Base-by-base conservation (phyloP, 2,113 vertebrate genomes). In the Oryzias woworae region DNA sequence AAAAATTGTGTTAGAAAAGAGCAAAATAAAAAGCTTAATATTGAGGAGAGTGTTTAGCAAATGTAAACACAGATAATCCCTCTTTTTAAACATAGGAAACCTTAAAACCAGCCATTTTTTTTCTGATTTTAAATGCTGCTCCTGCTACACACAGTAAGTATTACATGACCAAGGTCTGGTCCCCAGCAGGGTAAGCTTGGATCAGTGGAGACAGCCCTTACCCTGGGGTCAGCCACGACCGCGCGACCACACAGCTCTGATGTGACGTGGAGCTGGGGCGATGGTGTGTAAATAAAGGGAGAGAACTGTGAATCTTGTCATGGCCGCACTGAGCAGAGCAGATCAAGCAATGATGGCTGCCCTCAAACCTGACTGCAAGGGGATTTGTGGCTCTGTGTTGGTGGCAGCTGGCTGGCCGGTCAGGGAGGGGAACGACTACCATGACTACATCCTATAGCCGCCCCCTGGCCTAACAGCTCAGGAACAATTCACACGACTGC, bases 271-370 rank as follows among this genome's bases (percentile, higher is more conserved):
- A 95, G 88, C 91, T 90, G 93, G 94, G 93, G 94, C 80, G 95
- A 96, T 95, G 95, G 94, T 70, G 94, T 96, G 95, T 95, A 95
- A 98, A 96, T 92, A 96, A 96, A 94, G 90, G 87, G 85, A 91
- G 92, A 80, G 91, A 93, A 95, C 94, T 93, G 93, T 90, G 92
- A 92, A 93, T 94, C 92, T 93, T 87, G 93, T 92, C 94, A 87
- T 93, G 92, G 92, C 91, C 87, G 81, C 84, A 59, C 86, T 73
- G 87, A 93, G 50, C 88, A 86, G 91, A 94, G 68, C 92, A 94
- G 92, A 91, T 96, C 92, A 92, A 94, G 94, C 93, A 94, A 93
- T 95, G 93, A 95, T 91, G 93, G 94, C 92, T 91, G 92, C 93
- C 93, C 89, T 83, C 92, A 93, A 95, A 95, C 95, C 92, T 94